Evolutionary conservation across 1,140 invertebrate genomes (phyloP), one percentile per base, ranked within the genome.

Genomic region (Nasonia giraulti): DNA sequence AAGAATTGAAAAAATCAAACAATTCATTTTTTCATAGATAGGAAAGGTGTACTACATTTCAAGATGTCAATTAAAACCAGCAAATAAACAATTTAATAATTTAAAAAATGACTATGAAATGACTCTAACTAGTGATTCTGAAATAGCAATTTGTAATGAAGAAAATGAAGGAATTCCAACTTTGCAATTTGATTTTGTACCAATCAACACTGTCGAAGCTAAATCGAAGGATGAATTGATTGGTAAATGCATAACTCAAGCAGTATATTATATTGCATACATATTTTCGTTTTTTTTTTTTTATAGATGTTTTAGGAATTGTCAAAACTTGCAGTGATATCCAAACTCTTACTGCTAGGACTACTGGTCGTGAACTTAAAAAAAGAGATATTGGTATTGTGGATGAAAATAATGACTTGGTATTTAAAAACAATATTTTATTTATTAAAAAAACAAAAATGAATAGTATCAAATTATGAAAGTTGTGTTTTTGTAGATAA

Each of bases 51-150:
- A 98, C 91, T 99, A 96, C 88, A 96, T 99, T 55, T 96, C 96
- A 37, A 96, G 95, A 86, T 97, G 96, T 81, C 91, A 93, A 31
- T 90, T 99, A 11, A 99, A 99, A 92, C 95, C 96, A 23, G 98
- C 98, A 0, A 99, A 99, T 91, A 99, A 98, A 91, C 95, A 97
- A 89, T 99, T 95, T 90, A 95, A 94, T 20, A 95, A 93, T 69
- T 91, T 99, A 14, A 97, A 98, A 75, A 98, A 99, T 92, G 98
- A 99, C 91, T 99, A 99, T 90, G 99, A 99, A 90, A 97, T 99
- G 95, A 97, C 97, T 0, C 96, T 99, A 88, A 96, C 93, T n/a
- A 92, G 93, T 27, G 97, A 99, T 50, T 97, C 97, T 0, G 93
- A 96, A 87, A 94, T 99, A 10, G 93, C 95, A 62, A 94, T 95